Evolutionary conservation across 2,888 invertebrate species (phyloP).

Genomic region (Marronus borbonicus): DNA sequence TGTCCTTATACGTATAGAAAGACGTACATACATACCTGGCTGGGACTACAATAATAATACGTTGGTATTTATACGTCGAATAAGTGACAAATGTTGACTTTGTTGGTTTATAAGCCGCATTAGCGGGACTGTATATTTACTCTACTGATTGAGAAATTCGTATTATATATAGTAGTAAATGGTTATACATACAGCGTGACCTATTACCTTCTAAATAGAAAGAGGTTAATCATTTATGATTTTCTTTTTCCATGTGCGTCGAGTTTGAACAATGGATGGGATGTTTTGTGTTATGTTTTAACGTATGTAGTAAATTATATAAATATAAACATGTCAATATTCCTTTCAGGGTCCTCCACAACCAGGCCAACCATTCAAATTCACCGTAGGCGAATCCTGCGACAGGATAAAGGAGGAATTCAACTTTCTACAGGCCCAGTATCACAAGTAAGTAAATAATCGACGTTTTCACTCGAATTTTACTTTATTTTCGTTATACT

Average conservation of each 20-base stretch:
- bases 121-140: background rate
- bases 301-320: too few relatives aligned
- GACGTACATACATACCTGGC: too few relatives aligned
- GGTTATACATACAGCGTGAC: too few relatives aligned
- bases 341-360: constrained; percentile 84
- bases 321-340: constrained; percentile 49
- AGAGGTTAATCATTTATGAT: too few relatives aligned
- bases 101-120: background rate
- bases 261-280: too few relatives aligned
- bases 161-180: too few relatives aligned
- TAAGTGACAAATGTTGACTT: constrained; percentile 13
- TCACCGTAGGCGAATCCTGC: constrained; percentile 93
- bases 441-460: constrained; percentile 87
- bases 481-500: background rate
- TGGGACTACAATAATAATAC: too few relatives aligned
- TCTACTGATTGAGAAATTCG: constrained; percentile 6
- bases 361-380: constrained; percentile 94
- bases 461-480: background rate
- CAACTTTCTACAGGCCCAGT: constrained; percentile 95
- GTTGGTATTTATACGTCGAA: background rate
- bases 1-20: background rate
- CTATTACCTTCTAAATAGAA: too few relatives aligned
- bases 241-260: too few relatives aligned
- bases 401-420: constrained; percentile 97
- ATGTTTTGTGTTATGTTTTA: too few relatives aligned